phyloP scores from a whole-genome alignment of 1,140 invertebrate genomes.

The Drosophila trapezifrons region DNA sequence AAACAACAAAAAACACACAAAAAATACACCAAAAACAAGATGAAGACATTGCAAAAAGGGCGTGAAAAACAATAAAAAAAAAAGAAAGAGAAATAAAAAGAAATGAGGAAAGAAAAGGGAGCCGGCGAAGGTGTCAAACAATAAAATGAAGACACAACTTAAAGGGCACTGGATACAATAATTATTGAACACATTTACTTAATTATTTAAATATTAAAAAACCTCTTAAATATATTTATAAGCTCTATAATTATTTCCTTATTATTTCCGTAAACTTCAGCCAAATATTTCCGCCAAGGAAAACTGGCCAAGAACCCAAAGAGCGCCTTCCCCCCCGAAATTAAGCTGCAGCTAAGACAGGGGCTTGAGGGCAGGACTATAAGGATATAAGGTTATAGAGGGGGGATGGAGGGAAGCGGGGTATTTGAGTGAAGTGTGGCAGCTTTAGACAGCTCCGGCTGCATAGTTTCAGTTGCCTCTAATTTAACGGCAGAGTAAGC shows the following conservation, averaged over 20 bases:
- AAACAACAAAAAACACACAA: background rate
- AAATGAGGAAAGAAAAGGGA: conserved; percentile 10
- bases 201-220: background rate
- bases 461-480: conserved; percentile 56
- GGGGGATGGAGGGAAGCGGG: too few species aligned
- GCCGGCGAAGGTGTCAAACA: conserved; percentile 43
- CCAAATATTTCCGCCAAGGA: conserved; percentile 4
- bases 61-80: conserved; percentile 3
- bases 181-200: background rate
- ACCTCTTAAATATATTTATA: background rate
- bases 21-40: conserved; percentile 10
- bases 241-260: background rate
- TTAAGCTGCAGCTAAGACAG: background rate
- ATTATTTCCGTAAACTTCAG: conserved; percentile 1
- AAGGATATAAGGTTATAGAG: background rate
- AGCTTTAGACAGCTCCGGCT: conserved; percentile 48
- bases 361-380: background rate
- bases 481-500: conserved; percentile 74
- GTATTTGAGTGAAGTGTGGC: conserved; percentile 41
- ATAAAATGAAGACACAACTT: conserved; percentile 8
- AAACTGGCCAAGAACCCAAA: background rate
- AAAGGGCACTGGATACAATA: background rate
- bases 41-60: conserved; percentile 29
- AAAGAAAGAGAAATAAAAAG: background rate
- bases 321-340: background rate